Conservation (phyloP, 1,140 invertebrate species). For the Vanessa tameamea region DNA sequence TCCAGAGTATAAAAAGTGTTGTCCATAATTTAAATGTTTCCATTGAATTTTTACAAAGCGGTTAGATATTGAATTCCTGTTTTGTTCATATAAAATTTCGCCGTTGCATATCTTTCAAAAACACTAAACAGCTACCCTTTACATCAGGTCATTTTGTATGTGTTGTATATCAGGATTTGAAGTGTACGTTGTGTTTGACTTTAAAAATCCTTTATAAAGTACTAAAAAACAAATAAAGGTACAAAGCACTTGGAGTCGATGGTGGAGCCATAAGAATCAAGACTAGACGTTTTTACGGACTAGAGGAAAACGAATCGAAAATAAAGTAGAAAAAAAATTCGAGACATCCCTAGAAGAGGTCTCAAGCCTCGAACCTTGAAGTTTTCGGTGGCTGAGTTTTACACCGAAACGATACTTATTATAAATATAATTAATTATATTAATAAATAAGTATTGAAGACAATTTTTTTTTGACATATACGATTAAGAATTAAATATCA, state of each 20-base stretch:
- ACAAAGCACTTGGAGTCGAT: conserved; percentile 56
- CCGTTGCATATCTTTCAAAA: background rate
- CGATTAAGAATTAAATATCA: no score
- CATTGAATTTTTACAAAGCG: no score
- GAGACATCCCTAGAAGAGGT: conserved; percentile 76
- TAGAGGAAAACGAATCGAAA: conserved; percentile 73
- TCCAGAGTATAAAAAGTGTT: no score
- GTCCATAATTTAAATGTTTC: no score
- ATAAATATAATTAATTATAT: background rate
- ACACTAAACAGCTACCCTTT: background rate
- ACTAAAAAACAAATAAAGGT: conserved; percentile 53
- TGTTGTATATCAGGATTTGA: conserved; percentile 4
- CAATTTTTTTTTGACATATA: background rate
- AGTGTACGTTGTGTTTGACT: conserved; percentile 40
- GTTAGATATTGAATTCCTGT: no score
- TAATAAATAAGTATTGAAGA: background rate
- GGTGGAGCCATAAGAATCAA: conserved; percentile 51
- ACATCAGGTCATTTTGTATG: background rate
- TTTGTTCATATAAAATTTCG: no score
- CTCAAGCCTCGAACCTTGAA: conserved; percentile 71
- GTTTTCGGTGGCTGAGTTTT: conserved; percentile 48
- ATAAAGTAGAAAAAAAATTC: conserved; percentile 77
- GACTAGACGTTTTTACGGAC: conserved; percentile 69
- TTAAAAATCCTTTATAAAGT: conserved; percentile 43
- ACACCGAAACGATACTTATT: conserved; percentile 47